phyloP scores from a whole-genome alignment of 2,113 vertebrate genomes.

The Agapornis roseicollis region DNA sequence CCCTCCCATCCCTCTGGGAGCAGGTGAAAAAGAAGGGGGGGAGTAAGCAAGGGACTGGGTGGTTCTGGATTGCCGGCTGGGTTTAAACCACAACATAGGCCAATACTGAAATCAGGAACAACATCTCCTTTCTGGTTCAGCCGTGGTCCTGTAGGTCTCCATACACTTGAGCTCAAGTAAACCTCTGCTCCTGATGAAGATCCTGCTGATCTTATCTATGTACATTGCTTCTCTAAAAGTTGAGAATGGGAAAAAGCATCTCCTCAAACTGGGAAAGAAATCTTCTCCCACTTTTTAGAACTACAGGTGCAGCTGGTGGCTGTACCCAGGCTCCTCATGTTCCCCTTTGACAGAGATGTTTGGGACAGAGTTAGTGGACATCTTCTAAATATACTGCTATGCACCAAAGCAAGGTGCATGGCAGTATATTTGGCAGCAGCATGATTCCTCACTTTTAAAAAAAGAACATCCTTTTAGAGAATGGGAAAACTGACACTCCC shows the following conservation, averaged over 20 bases:
- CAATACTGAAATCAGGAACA: fast-evolving
- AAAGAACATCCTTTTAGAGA: background rate
- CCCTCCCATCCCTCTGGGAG: no score
- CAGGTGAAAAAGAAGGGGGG: no score
- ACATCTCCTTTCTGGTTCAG: background rate
- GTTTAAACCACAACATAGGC: background rate
- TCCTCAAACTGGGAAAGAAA: background rate
- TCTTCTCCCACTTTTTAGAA: background rate
- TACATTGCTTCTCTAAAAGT: background rate
- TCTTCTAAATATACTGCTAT: fast-evolving
- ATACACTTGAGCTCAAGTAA: fast-evolving
- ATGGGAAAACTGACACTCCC: background rate
- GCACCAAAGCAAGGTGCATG: background rate
- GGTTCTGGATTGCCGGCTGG: no score
- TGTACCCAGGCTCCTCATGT: fast-evolving
- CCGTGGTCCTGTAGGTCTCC: background rate
- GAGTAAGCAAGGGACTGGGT: no score
- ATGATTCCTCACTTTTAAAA: background rate
- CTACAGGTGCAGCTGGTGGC: fast-evolving
- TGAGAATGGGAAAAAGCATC: background rate
- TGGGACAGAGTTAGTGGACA: fast-evolving
- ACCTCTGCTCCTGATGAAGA: background rate
- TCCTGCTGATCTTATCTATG: background rate
- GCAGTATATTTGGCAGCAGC: no score
- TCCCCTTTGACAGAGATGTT: no score